Conservation (phyloP, 2,797 vertebrate genomes). For the Chloroceryle amazona region DNA sequence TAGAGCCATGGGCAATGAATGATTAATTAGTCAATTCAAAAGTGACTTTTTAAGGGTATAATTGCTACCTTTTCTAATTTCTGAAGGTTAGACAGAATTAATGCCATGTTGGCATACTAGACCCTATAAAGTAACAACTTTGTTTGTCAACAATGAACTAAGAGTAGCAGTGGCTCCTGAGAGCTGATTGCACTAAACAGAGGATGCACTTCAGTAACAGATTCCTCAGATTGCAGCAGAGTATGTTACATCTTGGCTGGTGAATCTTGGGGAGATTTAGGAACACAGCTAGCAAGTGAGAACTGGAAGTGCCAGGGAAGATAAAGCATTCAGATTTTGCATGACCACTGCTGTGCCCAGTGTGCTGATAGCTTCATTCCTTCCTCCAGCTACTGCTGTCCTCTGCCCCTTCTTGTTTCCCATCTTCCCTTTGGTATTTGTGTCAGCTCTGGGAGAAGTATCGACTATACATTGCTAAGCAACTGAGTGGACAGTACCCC, state of each 20-base stretch:
- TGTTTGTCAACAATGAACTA: conserved; percentile 58
- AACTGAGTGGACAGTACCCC: not conserved
- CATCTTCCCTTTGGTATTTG: not conserved
- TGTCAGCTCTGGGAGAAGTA: not conserved
- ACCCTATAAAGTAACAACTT: conserved; percentile 29
- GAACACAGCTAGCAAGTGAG: not conserved
- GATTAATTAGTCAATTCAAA: conserved; percentile 83
- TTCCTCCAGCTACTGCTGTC: not conserved
- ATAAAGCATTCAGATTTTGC: not conserved
- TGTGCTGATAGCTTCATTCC: not conserved
- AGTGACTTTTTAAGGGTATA: conserved; percentile 77
- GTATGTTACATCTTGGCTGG: not conserved
- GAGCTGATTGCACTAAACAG: not conserved
- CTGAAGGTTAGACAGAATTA: conserved; percentile 78
- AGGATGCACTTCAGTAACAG: not conserved
- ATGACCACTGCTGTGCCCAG: not conserved
- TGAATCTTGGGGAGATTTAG: not conserved
- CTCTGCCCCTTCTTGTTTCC: not conserved
- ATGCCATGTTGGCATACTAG: conserved; percentile 61
- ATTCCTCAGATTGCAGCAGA: not conserved
- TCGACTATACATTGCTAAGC: not conserved
- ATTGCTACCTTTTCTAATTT: conserved; percentile 80
- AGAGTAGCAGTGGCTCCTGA: not conserved
- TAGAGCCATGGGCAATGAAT: conserved; percentile 78
- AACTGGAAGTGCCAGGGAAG: not conserved